Evolutionary conservation across 2,113 vertebrate genomes (phyloP).

Genomic region (Halcyon senegalensis): DNA sequence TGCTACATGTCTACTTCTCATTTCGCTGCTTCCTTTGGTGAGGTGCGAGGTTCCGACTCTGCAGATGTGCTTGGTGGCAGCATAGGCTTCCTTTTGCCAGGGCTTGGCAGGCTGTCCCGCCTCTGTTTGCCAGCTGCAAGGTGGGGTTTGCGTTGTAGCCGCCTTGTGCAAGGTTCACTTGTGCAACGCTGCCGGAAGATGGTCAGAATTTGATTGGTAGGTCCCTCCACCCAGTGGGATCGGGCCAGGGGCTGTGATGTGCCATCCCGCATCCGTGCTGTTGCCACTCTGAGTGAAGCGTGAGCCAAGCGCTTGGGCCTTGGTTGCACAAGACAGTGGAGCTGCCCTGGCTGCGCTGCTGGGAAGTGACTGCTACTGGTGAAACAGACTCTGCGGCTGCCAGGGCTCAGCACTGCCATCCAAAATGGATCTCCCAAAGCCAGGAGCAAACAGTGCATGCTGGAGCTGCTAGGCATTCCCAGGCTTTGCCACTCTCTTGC

Average conservation of each 20-base stretch:
- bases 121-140: background rate
- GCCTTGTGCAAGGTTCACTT: background rate
- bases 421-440: background rate
- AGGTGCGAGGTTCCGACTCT: accelerated
- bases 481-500: background rate
- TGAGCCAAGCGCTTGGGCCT: background rate
- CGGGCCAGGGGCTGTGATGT: background rate
- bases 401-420: background rate
- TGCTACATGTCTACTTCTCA: background rate
- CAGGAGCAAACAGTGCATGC: background rate
- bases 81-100: background rate
- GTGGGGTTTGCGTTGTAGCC: background rate
- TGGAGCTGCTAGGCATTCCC: background rate
- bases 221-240: background rate
- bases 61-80: background rate
- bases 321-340: background rate
- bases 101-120: background rate
- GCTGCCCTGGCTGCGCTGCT: background rate
- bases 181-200: accelerated
- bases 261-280: background rate
- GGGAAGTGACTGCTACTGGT: background rate
- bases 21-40: accelerated
- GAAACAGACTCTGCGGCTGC: background rate
- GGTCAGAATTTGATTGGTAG: accelerated
- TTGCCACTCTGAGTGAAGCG: accelerated